Percentiles rank a stretch among this genome's conserved stretches.
These are phyloP conservation scores for Epinephelus malabaricus DNA, from an alignment of 2,797 vertebrate genomes.

Conservation along the genomic window DNA sequence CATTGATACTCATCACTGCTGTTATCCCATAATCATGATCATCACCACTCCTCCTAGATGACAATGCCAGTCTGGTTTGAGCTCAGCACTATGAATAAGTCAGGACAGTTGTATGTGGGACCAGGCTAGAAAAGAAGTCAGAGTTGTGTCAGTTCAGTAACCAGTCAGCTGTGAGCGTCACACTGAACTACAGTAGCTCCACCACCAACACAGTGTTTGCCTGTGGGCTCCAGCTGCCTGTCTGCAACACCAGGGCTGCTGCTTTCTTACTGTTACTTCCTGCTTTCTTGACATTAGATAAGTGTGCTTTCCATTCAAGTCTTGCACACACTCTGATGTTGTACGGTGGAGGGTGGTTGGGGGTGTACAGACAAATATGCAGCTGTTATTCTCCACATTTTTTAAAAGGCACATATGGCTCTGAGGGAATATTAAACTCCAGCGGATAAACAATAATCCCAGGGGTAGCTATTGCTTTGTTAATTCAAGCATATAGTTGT, in stretches of 20 bases:
- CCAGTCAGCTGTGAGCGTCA: conserved; percentile 40
- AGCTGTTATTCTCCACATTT: conserved; percentile 3
- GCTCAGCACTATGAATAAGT: conserved; percentile 1
- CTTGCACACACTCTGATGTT: not conserved
- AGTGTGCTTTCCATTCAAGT: not conserved
- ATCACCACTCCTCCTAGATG: not conserved
- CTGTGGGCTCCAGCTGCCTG: conserved; percentile 30
- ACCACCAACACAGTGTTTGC: conserved; percentile 21
- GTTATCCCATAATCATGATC: conserved; percentile 12
- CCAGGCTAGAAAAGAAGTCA: conserved; percentile 14
- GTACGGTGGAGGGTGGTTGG: not conserved
- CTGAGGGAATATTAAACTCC: conserved; percentile 19
- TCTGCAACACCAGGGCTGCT: conserved; percentile 16
- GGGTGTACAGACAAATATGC: not conserved
- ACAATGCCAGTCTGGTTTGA: conserved; percentile 24
- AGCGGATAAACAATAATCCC: conserved; percentile 6
- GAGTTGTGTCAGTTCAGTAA: conserved; percentile 39
- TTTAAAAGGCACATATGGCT: conserved; percentile 7
- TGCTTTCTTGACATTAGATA: conserved; percentile 4
- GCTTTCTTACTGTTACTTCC: not conserved
- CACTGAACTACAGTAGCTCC: conserved; percentile 39
- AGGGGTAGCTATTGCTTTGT: conserved; percentile 30
- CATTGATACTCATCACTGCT: conserved; percentile 1
- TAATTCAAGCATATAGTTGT: conserved; percentile 58
- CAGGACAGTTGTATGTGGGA: conserved; percentile 1